Percentiles rank a stretch among this genome's conserved stretches.
phyloP scores from a whole-genome alignment of 2,888 invertebrate species.

The Tillus elongatus region DNA sequence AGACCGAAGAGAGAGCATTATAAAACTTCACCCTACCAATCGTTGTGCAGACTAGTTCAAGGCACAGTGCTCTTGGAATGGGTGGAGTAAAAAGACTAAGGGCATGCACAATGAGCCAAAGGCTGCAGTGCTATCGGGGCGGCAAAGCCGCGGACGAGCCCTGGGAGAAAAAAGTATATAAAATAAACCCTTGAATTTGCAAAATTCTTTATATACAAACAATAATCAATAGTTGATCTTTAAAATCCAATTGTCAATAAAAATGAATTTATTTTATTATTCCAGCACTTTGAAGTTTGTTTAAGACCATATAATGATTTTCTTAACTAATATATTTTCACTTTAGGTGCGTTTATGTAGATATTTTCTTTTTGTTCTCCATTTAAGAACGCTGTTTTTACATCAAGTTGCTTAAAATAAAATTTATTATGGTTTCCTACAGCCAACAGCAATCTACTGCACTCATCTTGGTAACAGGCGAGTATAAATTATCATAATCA shows the following conservation, averaged over 20 bases:
- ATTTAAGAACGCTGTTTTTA: slow-evolving; percentile 10
- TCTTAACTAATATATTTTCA: slow-evolving; percentile 13
- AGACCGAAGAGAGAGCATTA: no score
- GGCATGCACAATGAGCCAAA: no score
- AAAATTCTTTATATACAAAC: slow-evolving; percentile 11
- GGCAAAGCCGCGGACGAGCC: no score
- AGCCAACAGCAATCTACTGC: slow-evolving; percentile 24
- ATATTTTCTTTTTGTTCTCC: slow-evolving; percentile 6
- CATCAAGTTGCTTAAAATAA: slow-evolving; percentile 9
- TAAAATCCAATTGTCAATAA: slow-evolving; percentile 6
- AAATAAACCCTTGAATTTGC: slow-evolving; percentile 3
- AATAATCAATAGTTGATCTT: slow-evolving; percentile 11
- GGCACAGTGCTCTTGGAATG: no score
- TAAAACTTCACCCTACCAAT: no score
- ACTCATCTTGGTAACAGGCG: slow-evolving; percentile 25
- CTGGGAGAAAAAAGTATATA: no score
- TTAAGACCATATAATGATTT: slow-evolving; percentile 15
- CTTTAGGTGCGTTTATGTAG: slow-evolving; percentile 11
- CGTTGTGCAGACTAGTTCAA: no score
- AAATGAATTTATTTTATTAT: slow-evolving; percentile 11
- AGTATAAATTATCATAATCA: slow-evolving; percentile 26
- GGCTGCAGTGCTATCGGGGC: no score
- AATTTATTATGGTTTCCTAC: slow-evolving; percentile 17
- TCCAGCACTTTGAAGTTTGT: slow-evolving; percentile 12
- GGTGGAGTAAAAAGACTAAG: no score